Conservation (phyloP, 2,797 vertebrate genomes). For the Ptychadena robeensis region DNA sequence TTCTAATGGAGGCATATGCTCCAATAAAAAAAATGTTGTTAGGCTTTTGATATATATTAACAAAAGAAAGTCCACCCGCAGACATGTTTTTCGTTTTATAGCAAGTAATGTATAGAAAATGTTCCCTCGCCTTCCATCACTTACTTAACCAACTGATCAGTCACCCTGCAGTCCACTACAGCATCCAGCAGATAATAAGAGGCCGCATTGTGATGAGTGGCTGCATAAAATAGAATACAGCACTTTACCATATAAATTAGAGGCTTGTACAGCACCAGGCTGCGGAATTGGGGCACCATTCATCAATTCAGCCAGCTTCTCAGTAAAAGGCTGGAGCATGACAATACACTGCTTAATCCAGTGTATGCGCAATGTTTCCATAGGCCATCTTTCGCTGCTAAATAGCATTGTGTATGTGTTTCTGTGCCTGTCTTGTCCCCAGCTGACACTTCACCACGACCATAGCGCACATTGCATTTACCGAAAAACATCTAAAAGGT, state of each 20-base stretch:
- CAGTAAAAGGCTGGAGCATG: background rate
- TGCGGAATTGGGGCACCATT: background rate
- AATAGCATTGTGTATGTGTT: conserved; percentile 6
- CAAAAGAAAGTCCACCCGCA: too few species aligned
- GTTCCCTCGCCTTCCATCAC: background rate
- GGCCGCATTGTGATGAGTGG: background rate
- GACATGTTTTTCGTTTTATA: background rate
- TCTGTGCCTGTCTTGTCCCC: conserved; percentile 5
- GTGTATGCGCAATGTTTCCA: background rate
- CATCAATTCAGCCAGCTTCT: background rate
- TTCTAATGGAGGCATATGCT: too few species aligned
- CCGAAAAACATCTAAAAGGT: conserved; percentile 1
- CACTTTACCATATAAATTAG: background rate
- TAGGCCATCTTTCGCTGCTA: background rate
- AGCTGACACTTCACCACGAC: background rate
- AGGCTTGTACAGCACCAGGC: background rate
- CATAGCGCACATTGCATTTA: background rate
- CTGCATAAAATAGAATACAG: background rate
- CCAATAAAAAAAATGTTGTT: too few species aligned
- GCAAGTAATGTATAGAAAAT: background rate
- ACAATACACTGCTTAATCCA: background rate
- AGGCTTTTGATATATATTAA: too few species aligned
- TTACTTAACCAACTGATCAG: background rate
- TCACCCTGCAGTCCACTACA: background rate
- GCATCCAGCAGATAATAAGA: background rate